Evolutionary conservation across 2,888 invertebrate species (phyloP), one percentile per base, ranked within the genome.

Genomic region (Camptogramma bilineatum): DNA sequence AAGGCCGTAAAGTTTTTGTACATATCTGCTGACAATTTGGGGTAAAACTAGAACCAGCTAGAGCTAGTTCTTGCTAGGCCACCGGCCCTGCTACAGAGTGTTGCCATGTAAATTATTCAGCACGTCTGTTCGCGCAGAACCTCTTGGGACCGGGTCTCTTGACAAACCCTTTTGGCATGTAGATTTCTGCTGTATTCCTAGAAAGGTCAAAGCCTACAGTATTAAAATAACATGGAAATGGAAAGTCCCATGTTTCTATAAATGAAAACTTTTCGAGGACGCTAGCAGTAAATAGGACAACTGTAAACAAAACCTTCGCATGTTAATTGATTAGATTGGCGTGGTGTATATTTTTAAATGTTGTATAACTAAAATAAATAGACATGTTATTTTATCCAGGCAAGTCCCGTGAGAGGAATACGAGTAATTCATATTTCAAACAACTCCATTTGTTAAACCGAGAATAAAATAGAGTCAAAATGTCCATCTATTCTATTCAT

Each of bases 51-150:
- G 7, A 48, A 21, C 46, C 17, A 46, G 10, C 13, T 48, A 21
- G 56, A n/a, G 28, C n/a, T 46, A 46, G 55, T 56, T 56, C 48
- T 31, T 16, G 31, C 44, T 17, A 48, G n/a, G 28, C 42, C 28
- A 42, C 47, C 21, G 34, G 46, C 46, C 42, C 13, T 18, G 39
- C 24, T n/a, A 47, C 54, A 55, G 55, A 59, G 59, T 59, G 55
- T 47, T 82, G 80, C 76, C 74, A 64, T 69, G 76, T 87, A 81
- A 86, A 86, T 86, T 84, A 87, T 88, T 87, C 83, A 87, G 68
- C 72, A 68, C 77, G 71, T 77, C 80, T 81, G 81, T 80, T 82
- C 78, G 75, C 73, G 73, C 74, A 69, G 73, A 73, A 74, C 75
- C 83, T 68, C 82, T 47, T 19, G 78, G 71, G 79, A 72, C 34